Conservation (phyloP, 2,888 invertebrate genomes). For the Brachyopa scutellaris region DNA sequence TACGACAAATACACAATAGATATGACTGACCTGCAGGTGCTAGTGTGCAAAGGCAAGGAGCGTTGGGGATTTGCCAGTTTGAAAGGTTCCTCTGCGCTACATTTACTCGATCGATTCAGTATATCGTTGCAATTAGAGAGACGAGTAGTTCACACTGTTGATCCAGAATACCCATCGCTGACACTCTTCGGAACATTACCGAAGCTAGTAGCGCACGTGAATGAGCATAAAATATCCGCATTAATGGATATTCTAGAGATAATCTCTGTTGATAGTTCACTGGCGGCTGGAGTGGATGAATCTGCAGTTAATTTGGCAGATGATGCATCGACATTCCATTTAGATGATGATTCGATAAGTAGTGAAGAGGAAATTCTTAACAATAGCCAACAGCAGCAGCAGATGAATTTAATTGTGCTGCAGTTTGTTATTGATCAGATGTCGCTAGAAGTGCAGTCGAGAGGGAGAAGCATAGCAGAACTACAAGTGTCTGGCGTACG, state of each 20-base stretch:
- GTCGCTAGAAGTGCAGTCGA: conserved; percentile 92
- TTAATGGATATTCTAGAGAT: conserved; percentile 84
- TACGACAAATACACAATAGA: conserved; percentile 91
- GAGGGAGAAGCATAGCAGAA: conserved; percentile 95
- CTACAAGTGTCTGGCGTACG: conserved; percentile 95
- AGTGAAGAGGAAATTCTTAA: conserved; percentile 38
- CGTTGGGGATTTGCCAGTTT: conserved; percentile 95
- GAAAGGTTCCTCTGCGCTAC: conserved; percentile 91
- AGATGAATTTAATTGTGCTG: conserved; percentile 86
- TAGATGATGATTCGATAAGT: conserved; percentile 49
- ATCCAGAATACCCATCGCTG: conserved; percentile 93
- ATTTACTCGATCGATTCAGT: conserved; percentile 91
- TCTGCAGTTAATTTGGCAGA: conserved; percentile 48
- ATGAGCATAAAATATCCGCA: conserved; percentile 92
- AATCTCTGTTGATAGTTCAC: conserved; percentile 75
- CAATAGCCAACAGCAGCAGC: conserved; percentile 79
- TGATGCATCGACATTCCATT: conserved; percentile 13
- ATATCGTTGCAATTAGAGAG: conserved; percentile 89
- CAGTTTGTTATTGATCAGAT: conserved; percentile 95
- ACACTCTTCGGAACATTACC: conserved; percentile 93
- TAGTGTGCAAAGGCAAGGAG: conserved; percentile 94
- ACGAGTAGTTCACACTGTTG: conserved; percentile 90
- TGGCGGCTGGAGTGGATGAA: conserved; percentile 33
- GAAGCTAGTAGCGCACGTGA: conserved; percentile 93
- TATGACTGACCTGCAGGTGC: conserved; percentile 91